Conservation (phyloP, 2,888 invertebrate genomes). For the Cyclophora albipunctata region DNA sequence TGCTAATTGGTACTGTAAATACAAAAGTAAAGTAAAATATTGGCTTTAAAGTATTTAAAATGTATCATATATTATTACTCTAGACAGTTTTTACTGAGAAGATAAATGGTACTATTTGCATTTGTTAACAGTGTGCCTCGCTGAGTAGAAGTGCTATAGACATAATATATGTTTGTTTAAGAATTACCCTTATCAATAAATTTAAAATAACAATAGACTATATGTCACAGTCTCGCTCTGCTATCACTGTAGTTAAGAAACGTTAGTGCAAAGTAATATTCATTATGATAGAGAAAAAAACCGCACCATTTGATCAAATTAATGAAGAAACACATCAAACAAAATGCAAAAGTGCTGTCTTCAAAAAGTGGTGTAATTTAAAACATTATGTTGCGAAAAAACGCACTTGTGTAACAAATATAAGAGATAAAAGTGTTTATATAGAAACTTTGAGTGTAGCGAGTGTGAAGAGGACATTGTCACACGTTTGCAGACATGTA, state of each 20-base stretch:
- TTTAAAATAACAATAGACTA: constrained; percentile 4
- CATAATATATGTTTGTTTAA: constrained; percentile 14
- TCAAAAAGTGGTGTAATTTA: constrained; percentile 42
- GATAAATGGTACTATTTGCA: no score
- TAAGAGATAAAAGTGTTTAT: constrained; percentile 46
- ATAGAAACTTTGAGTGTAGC: constrained; percentile 49
- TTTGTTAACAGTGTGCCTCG: constrained; percentile 18
- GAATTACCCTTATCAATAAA: constrained; percentile 10
- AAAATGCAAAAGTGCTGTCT: constrained; percentile 16
- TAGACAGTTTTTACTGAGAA: no score
- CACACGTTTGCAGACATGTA: constrained; percentile 50
- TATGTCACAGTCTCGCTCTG: constrained; percentile 11
- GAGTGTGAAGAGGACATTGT: constrained; percentile 52
- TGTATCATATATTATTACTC: no score
- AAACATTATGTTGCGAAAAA: constrained; percentile 40
- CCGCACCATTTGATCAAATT: constrained; percentile 13
- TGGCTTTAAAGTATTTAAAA: no score
- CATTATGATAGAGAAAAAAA: constrained; percentile 11
- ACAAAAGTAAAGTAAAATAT: no score
- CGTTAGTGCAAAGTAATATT: background rate
- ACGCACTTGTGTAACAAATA: constrained; percentile 27
- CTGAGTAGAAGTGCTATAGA: constrained; percentile 21
- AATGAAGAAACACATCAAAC: constrained; percentile 21
- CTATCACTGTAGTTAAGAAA: constrained; percentile 2
- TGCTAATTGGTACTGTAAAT: no score